A percentile compares a stretch with the other conserved stretches of the same genome.
phyloP scores from a whole-genome alignment of 92 coral and sea anemone species.

The Scolanthus callimorphus region DNA sequence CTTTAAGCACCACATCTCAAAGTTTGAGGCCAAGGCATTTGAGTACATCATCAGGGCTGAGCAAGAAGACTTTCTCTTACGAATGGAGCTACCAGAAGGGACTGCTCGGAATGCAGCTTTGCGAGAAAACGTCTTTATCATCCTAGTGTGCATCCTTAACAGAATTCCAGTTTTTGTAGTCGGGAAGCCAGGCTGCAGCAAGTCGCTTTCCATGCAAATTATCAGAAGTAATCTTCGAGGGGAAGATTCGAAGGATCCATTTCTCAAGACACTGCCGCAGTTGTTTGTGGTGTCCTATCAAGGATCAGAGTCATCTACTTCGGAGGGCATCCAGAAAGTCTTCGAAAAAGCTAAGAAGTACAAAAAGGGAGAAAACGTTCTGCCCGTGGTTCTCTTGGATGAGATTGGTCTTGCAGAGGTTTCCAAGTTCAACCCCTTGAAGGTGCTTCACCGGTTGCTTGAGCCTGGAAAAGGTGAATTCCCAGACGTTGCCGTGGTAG shows the following conservation, averaged over 20 bases:
- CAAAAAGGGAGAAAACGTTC: conserved; percentile 69
- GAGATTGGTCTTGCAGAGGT: conserved; percentile 97
- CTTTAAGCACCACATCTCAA: conserved; percentile 18
- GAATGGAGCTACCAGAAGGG: conserved; percentile 97
- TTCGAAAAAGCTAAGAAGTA: conserved; percentile 94
- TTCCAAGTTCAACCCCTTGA: conserved; percentile 94
- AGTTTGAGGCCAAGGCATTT: conserved; percentile 26
- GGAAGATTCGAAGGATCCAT: conserved; percentile 74
- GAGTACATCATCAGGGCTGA: conserved; percentile 83
- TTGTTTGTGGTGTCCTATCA: conserved; percentile 91
- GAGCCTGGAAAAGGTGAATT: conserved; percentile 79
- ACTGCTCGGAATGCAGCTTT: conserved; percentile 95
- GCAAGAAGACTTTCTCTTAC: conserved; percentile 85
- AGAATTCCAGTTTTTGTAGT: conserved; percentile 95
- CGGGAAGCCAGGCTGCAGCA: conserved; percentile 98
- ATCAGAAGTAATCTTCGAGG: conserved; percentile 93
- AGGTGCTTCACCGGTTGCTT: conserved; percentile 89
- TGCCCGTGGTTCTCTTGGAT: conserved; percentile 94
- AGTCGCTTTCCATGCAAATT: conserved; percentile 93
- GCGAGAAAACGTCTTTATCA: conserved; percentile 95
- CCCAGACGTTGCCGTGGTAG: conserved; percentile 99
- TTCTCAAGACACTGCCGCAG: conserved; percentile 80
- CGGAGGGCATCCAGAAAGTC: conserved; percentile 91
- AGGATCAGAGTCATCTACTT: conserved; percentile 98
- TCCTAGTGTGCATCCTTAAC: conserved; percentile 89